Percentiles rank a stretch among this genome's conserved stretches.
phyloP scores from a whole-genome alignment of 1,140 invertebrate genomes.

The Aphis craccivora region DNA sequence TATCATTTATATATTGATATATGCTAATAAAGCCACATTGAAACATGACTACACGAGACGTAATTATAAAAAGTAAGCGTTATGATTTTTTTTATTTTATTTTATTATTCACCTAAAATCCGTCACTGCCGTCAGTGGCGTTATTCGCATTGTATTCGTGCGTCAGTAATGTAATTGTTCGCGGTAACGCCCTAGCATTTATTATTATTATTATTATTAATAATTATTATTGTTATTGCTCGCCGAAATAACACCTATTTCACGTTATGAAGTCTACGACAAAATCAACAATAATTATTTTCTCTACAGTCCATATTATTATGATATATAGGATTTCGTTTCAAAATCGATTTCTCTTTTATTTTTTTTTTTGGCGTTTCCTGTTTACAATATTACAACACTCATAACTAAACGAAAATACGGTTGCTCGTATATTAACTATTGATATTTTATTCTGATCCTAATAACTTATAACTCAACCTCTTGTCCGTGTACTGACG shows the following conservation, averaged over 20 bases:
- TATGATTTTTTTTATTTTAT: not conserved
- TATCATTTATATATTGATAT: not conserved
- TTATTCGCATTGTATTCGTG: not conserved
- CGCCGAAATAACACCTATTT: not conserved
- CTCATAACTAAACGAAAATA: not conserved
- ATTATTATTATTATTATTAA: not conserved
- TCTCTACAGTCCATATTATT: not conserved
- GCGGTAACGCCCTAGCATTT: not conserved
- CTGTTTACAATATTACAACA: not conserved
- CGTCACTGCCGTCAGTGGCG: not conserved
- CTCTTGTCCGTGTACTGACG: not conserved
- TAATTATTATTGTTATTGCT: not conserved
- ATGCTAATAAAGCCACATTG: not conserved
- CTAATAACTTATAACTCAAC: not conserved
- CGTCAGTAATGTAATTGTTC: not conserved
- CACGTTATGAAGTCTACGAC: not conserved
- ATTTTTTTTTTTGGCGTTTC: not conserved
- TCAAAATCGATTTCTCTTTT: conserved; percentile 4
- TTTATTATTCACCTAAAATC: not conserved
- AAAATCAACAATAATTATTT: not conserved
- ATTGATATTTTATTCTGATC: not conserved
- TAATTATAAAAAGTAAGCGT: not conserved
- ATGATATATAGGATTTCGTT: not conserved
- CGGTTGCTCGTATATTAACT: not conserved
- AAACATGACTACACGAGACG: no score